Base-by-base conservation (phyloP, 2,113 vertebrate species). In the Takifugu flavidus region DNA sequence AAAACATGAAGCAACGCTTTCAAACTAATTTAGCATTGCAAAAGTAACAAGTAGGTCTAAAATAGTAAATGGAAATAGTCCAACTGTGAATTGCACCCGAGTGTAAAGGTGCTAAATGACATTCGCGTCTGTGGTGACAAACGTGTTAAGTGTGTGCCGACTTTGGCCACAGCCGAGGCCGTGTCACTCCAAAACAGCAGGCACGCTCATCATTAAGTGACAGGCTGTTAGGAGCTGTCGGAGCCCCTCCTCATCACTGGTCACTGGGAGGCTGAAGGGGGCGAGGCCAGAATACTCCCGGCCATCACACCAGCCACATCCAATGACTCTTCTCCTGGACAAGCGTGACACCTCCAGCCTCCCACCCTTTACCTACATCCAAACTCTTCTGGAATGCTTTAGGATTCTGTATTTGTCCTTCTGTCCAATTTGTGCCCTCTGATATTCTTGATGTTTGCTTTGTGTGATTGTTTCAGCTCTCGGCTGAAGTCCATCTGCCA, bases 401-500 rank as follows among this genome's bases (percentile, higher is more conserved):
- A 10, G 1, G 11, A 39, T 1, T 3, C 34, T 39, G 34, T 39
- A 2, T 39, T 10, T 39, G 34, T 39, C 34, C 34, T 10, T 39
- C 34, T 39, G 34, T 39, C 34, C 34, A 39, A 39, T 39, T 39
- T 7, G 34, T 39, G 2, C 34, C 7, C 34, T 11, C 7, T 39
- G 34, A 11, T 39, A 39, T 39, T 6, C 1, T 6, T 72, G 49
- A 54, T 11, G 1, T 56, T 46, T 56, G 39, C 2, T 67, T 7
- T 76, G 13, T 82, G 25, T 80, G 28, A 2, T 70, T 56, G 61
- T 64, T 56, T 25, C 86, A 98, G 97, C 84, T 98, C 72, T 92
- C 80, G 65, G 92, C 89, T 46, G 79, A 80, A 25, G 87, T 99
- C 78, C 92, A 84, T 62, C 88, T 97, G 85, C 76, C 93, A 11